Evolutionary conservation across 2,797 vertebrate genomes (phyloP).

Genomic region (Anolis apletophallus): DNA sequence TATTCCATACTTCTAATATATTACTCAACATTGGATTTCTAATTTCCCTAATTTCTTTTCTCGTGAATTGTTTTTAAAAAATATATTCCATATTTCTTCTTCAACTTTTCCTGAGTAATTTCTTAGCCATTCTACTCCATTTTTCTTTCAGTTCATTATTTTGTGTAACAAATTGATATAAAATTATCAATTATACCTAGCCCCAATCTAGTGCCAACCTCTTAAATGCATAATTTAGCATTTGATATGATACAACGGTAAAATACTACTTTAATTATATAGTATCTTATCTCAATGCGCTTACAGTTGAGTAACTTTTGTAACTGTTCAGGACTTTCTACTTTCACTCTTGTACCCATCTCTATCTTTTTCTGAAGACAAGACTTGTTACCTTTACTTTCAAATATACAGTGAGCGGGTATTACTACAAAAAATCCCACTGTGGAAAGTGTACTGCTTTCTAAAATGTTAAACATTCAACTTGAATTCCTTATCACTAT

Average conservation of each 20-base stretch:
- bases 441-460: background rate
- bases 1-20: too few relatives aligned
- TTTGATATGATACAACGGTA: background rate
- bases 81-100: too few relatives aligned
- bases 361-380: background rate
- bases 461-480: constrained; percentile 1
- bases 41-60: too few relatives aligned
- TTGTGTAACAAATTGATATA: too few relatives aligned
- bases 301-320: background rate
- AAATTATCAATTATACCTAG: background rate
- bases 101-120: too few relatives aligned
- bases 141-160: too few relatives aligned
- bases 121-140: too few relatives aligned
- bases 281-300: background rate
- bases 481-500: background rate
- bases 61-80: too few relatives aligned
- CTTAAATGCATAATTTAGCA: too few relatives aligned
- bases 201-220: background rate
- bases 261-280: background rate
- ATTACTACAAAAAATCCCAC: background rate
- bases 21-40: too few relatives aligned
- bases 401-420: background rate
- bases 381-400: background rate
- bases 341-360: background rate
- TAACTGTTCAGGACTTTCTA: too few relatives aligned